Evolutionary conservation across 2,888 invertebrate species (phyloP).

Genomic region (Lymantria monacha): DNA sequence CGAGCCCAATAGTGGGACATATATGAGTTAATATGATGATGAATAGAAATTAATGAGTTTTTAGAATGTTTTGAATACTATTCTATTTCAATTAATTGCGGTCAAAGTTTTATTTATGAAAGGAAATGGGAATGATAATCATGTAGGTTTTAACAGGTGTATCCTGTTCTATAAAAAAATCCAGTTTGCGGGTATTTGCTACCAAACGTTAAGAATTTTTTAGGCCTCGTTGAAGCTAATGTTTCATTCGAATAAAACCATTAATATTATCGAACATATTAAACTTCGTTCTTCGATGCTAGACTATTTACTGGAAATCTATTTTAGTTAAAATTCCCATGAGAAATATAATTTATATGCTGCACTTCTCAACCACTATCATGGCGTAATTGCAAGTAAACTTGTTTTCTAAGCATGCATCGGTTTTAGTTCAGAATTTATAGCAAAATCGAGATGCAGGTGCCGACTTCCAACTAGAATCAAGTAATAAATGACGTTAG

Average conservation of each 20-base stretch:
- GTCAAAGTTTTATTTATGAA: background rate
- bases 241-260: background rate
- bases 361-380: conserved; percentile 36
- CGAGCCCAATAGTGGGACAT: too few relatives aligned
- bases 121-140: background rate
- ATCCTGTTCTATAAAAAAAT: background rate
- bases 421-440: conserved; percentile 30
- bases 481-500: conserved; percentile 6
- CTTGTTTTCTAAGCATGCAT: conserved; percentile 44
- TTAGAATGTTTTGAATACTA: too few relatives aligned
- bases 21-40: too few relatives aligned
- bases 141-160: background rate
- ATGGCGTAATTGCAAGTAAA: conserved; percentile 38
- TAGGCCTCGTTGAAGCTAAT: background rate
- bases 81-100: too few relatives aligned
- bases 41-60: too few relatives aligned
- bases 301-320: conserved; percentile 8
- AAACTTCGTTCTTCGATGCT: background rate
- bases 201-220: background rate
- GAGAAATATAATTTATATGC: conserved; percentile 26
- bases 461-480: conserved; percentile 23
- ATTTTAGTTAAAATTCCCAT: conserved; percentile 20
- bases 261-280: background rate
- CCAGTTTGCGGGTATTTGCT: background rate
- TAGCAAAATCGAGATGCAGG: conserved; percentile 41